phyloP scores from a whole-genome alignment of 2,797 vertebrate genomes.

The Todus mexicanus region DNA sequence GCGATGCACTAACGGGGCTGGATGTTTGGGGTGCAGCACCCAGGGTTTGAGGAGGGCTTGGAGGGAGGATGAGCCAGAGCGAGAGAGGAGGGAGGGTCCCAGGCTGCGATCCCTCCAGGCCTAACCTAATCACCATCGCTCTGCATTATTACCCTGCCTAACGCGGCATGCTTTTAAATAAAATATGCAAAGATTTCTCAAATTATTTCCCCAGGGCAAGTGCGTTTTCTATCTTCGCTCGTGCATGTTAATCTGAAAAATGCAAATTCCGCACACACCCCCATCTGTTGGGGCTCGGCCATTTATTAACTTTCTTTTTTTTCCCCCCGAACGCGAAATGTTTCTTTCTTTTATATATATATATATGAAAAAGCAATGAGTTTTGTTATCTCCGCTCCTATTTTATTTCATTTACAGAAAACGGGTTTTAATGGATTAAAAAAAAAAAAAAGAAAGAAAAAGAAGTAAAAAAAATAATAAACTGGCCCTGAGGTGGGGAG shows the following conservation, averaged over 20 bases:
- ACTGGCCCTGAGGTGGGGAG: not conserved
- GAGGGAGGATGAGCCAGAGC: not conserved
- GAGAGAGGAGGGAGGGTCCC: conserved; percentile 24
- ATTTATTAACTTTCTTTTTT: conserved; percentile 65
- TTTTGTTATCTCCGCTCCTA: conserved; percentile 5
- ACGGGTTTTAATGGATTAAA: not conserved
- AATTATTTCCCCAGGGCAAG: conserved; percentile 78
- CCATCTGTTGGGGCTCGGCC: conserved; percentile 72
- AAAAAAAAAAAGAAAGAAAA: not conserved
- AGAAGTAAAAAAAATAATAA: not conserved
- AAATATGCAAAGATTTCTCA: conserved; percentile 83
- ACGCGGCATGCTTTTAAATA: conserved; percentile 79
- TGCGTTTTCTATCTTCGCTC: conserved; percentile 68
- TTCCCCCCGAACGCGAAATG: not conserved
- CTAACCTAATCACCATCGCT: conserved; percentile 74
- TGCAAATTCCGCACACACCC: conserved; percentile 73
- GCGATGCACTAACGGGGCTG: rapidly evolving
- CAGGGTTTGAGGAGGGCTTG: not conserved
- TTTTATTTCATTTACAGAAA: conserved; percentile 17
- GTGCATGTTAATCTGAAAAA: conserved; percentile 81
- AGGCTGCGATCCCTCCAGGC: conserved; percentile 62
- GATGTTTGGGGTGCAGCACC: not conserved
- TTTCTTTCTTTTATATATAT: not conserved
- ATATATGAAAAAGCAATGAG: not conserved
- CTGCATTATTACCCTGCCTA: conserved; percentile 79